Evolutionary conservation across 2,797 vertebrate species (phyloP), one percentile per base, ranked within the genome.

Genomic region (Bryconaethiops microstoma): DNA sequence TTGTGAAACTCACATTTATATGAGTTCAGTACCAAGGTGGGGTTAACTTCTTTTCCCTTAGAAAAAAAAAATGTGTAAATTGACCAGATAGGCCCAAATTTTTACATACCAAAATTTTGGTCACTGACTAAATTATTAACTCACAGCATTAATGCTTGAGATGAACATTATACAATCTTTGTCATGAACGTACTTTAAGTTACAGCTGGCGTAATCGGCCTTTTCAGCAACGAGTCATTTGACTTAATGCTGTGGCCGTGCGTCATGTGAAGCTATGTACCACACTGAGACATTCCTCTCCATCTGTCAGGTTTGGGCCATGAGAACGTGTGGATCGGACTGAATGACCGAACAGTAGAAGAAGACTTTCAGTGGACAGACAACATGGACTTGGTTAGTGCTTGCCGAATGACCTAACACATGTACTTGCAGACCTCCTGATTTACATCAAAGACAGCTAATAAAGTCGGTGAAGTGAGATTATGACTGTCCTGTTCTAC

Each of bases 341-440:
- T 99, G 79, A 99, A 98, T 0, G 97, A 99, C 89, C 93, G 97
- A 73, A 99, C 96, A 0, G 97, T 98, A 83, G 97, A 99, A 88
- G 95, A 97, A 62, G 97, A 99, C 81, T 99, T 99, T 87, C 97
- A 99, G 89, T 99, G 97, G 97, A 99, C 96, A 0, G 97, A 99
- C 84, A 94, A 92, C 89, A 95, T 94, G 0, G 96, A 91, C 29
- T 87, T 97, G 95, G 97, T 97, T 82, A 94, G 95, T 76, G 1
- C 39, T 71, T n/a, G 7, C 50, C 0, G 13, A 10, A 67, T 77
- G 45, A 63, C 57, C 48, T 16, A 40, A 21, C 50, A 21, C 50
- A n/a, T 35, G 9, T 5, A 40, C 16, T 14, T 23, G 8, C 2
- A 72, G 0, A 6, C 13, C 19, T 45, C 35, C 35, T 65, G 63